Conservation (phyloP, 2,113 vertebrate genomes). For the Triplophysa siluroides region DNA sequence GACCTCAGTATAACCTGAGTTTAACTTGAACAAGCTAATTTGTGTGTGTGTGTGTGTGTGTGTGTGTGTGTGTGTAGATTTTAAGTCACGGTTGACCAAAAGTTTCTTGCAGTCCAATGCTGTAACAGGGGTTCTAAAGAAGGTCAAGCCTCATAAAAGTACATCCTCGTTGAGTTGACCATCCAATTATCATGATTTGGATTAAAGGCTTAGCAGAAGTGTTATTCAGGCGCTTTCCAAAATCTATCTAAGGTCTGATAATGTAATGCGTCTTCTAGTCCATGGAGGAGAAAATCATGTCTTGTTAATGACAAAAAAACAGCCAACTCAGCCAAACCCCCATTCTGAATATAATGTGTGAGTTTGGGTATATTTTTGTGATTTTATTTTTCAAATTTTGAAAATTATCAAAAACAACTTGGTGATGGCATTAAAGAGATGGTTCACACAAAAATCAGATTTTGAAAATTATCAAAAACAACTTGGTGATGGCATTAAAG, state of each 20-base stretch:
- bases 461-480: too few relatives aligned
- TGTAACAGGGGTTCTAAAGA: background rate
- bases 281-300: conserved; percentile 29
- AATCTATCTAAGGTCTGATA: conserved; percentile 34
- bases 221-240: conserved; percentile 32
- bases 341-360: background rate
- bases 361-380: conserved; percentile 9
- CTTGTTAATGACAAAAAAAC: conserved; percentile 28
- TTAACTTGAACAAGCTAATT: background rate
- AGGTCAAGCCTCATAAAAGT: conserved; percentile 36
- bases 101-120: background rate
- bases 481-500: too few relatives aligned
- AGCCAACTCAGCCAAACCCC: background rate
- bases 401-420: too few relatives aligned
- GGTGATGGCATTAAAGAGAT: too few relatives aligned
- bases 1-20: conserved; percentile 9
- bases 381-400: too few relatives aligned
- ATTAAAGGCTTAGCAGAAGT: conserved; percentile 35
- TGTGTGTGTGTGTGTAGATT: background rate
- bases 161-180: conserved; percentile 15
- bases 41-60: too few relatives aligned
- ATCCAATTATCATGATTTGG: conserved; percentile 33
- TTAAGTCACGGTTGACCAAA: conserved; percentile 13
- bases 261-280: conserved; percentile 32
- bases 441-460: too few relatives aligned